Percentiles rank a stretch among this genome's conserved stretches.
Conservation (phyloP, 2,888 invertebrate genomes). For the Nephrotoma guestfalica region DNA sequence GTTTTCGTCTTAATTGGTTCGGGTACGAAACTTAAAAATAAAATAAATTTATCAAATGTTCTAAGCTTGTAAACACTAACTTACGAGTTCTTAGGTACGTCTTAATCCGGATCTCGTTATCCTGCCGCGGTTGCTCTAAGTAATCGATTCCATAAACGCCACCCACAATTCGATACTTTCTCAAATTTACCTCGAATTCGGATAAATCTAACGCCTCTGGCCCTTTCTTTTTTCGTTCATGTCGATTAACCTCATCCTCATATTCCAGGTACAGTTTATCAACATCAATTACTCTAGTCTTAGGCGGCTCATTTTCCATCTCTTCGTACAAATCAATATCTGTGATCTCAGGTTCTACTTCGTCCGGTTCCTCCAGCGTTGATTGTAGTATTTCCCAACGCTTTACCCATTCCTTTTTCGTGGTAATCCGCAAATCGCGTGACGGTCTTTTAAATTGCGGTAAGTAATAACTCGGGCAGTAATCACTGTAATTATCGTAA, state of each 20-base stretch:
- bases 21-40: constrained; percentile 22
- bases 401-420: constrained; percentile 31
- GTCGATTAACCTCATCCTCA: constrained; percentile 27
- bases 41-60: background rate
- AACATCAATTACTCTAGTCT: constrained; percentile 24
- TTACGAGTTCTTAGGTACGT: constrained; percentile 29
- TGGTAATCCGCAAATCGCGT: constrained; percentile 11
- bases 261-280: constrained; percentile 31
- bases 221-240: constrained; percentile 24
- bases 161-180: constrained; percentile 60
- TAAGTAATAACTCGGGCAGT: constrained; percentile 25
- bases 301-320: constrained; percentile 16
- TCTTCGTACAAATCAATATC: background rate
- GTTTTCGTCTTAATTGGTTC: constrained; percentile 40
- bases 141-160: constrained; percentile 62
- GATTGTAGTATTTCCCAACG: constrained; percentile 29
- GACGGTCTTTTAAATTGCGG: constrained; percentile 12
- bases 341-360: background rate
- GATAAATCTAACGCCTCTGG: constrained; percentile 29
- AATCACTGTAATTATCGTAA: constrained; percentile 40
- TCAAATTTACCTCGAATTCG: constrained; percentile 47
- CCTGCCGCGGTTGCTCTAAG: constrained; percentile 61
- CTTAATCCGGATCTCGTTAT: constrained; percentile 25
- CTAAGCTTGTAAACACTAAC: background rate
- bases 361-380: constrained; percentile 23